Conservation (phyloP, 1,140 invertebrate genomes). For the Papilio aristodemus region DNA sequence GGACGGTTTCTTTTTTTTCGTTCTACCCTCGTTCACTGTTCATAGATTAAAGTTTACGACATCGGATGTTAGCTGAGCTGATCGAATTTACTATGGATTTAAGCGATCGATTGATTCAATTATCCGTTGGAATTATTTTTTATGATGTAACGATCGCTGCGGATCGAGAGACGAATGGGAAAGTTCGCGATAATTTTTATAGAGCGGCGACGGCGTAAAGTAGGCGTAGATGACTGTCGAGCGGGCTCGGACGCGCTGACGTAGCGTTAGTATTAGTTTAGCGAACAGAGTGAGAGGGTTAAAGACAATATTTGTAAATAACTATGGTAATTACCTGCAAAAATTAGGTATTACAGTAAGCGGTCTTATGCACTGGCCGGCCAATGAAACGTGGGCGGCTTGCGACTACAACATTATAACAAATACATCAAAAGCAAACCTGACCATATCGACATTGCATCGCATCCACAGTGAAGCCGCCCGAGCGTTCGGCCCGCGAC, state of each 20-base stretch:
- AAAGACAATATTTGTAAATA: constrained; percentile 82
- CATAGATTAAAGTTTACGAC: constrained; percentile 58
- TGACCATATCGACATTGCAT: constrained; percentile 1
- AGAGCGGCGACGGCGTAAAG: constrained; percentile 61
- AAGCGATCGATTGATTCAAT: constrained; percentile 72
- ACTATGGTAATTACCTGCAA: constrained; percentile 74
- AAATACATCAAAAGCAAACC: not conserved
- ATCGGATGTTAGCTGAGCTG: constrained; percentile 67
- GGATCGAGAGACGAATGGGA: constrained; percentile 46
- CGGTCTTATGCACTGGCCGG: constrained; percentile 41
- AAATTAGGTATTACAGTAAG: constrained; percentile 72
- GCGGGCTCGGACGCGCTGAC: constrained; percentile 72
- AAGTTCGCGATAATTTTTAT: constrained; percentile 60
- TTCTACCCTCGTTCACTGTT: constrained; percentile 57
- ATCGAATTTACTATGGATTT: constrained; percentile 80
- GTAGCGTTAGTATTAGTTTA: constrained; percentile 76
- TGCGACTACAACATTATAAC: constrained; percentile 8
- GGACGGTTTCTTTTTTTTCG: constrained; percentile 38
- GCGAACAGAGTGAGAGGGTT: constrained; percentile 80
- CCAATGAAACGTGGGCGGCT: not conserved
- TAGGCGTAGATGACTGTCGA: constrained; percentile 73
- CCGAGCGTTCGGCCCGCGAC: not conserved
- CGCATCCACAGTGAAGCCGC: not conserved
- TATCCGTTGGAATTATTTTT: constrained; percentile 63
- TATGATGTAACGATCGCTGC: constrained; percentile 56